A percentile compares a stretch with the other conserved stretches of the same genome.
phyloP scores from a whole-genome alignment of 1,140 invertebrate genomes.

The Euura saliciscinereae region DNA sequence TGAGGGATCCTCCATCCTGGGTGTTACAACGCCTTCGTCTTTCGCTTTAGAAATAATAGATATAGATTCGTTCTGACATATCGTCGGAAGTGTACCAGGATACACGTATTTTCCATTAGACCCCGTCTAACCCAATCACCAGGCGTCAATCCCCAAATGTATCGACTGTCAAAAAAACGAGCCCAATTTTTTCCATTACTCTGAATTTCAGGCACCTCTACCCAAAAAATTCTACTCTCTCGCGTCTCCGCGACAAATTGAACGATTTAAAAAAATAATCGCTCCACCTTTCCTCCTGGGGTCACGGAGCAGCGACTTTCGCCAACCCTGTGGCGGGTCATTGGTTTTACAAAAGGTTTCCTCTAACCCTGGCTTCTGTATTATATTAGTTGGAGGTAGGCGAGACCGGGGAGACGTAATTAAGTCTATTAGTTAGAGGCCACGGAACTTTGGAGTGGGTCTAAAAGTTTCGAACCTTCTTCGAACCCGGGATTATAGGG shows the following conservation, averaged over 20 bases:
- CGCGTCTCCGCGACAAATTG: constrained; percentile 24
- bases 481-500: background rate
- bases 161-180: constrained; percentile 9
- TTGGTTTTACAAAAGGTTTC: constrained; percentile 19
- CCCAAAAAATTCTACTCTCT: background rate
- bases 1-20: no score
- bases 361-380: background rate
- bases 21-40: no score
- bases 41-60: background rate
- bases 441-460: background rate
- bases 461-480: background rate
- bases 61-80: constrained; percentile 1
- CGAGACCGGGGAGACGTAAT: constrained; percentile 7
- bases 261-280: constrained; percentile 32
- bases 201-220: no score
- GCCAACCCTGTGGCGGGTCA: constrained; percentile 17
- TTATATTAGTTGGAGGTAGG: background rate
- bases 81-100: constrained; percentile 17
- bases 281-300: constrained; percentile 8
- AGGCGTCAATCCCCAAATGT: constrained; percentile 20
- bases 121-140: constrained; percentile 23
- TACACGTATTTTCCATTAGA: constrained; percentile 35
- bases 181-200: no score
- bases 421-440: constrained; percentile 11
- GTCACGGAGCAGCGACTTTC: background rate